Evolutionary conservation across 23 tunicate genomes (phyloP).

Genomic region (Halocynthia roretzi): DNA sequence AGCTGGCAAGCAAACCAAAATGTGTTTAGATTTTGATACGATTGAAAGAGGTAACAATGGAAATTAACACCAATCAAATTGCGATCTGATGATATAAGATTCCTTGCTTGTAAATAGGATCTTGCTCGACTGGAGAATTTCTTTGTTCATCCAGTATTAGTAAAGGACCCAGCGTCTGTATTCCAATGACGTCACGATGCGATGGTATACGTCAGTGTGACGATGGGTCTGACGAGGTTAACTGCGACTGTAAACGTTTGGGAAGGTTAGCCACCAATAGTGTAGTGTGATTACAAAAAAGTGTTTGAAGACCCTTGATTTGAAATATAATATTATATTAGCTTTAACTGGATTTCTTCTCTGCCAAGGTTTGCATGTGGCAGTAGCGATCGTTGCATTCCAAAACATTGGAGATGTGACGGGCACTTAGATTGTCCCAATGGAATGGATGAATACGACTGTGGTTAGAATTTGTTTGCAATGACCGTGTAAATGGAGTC

Average conservation of each 20-base stretch:
- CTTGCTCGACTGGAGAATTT: background rate
- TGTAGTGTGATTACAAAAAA: too few species aligned
- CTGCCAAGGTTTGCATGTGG: background rate
- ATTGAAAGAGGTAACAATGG: background rate
- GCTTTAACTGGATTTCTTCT: background rate
- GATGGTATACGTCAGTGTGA: slow-evolving; percentile 62
- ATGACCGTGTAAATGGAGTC: background rate
- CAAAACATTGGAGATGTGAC: slow-evolving; percentile 51
- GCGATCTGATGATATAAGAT: background rate
- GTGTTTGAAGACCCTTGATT: too few species aligned
- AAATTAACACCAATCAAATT: background rate
- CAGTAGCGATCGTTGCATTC: slow-evolving; percentile 20
- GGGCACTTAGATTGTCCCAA: slow-evolving; percentile 58
- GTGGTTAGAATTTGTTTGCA: slow-evolving; percentile 22
- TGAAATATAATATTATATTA: background rate
- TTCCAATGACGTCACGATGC: slow-evolving; percentile 48
- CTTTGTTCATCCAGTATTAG: background rate
- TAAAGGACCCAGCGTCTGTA: slow-evolving; percentile 9
- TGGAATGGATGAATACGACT: slow-evolving; percentile 63
- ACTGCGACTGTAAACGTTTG: slow-evolving; percentile 39
- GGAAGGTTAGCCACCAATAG: background rate
- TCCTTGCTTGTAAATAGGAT: background rate
- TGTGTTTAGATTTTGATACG: slow-evolving; percentile 1
- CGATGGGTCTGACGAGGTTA: slow-evolving; percentile 69
- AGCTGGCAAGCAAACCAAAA: background rate